Evolutionary conservation across 2,888 invertebrate genomes (phyloP).

Genomic region (Oscheius sp.): DNA sequence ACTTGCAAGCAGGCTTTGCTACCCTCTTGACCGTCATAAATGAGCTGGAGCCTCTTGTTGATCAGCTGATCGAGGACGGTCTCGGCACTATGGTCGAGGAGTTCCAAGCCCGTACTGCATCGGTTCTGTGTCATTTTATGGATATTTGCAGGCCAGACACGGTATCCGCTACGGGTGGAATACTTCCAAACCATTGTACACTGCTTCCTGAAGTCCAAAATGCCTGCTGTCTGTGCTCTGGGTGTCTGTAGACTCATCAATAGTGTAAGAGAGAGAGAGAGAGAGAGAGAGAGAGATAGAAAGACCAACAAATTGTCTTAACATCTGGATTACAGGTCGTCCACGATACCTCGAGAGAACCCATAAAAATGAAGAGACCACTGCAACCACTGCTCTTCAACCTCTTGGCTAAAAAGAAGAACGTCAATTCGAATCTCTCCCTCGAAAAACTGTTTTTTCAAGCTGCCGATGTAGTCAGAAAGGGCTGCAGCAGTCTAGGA

Average conservation of each 20-base stretch:
- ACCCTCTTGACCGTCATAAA: not conserved
- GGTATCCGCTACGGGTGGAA: not conserved
- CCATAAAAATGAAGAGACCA: not conserved
- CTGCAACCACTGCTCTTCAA: constrained; percentile 16
- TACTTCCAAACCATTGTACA: constrained; percentile 6
- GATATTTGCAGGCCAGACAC: not conserved
- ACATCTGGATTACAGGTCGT: not conserved
- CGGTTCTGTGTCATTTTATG: not conserved
- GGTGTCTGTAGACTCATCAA: constrained; percentile 11
- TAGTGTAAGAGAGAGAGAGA: not conserved
- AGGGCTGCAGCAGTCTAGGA: not conserved
- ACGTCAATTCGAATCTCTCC: constrained; percentile 4
- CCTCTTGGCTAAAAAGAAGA: constrained; percentile 3
- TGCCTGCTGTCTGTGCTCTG: not conserved
- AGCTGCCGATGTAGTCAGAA: constrained; percentile 12
- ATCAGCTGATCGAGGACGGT: constrained; percentile 12
- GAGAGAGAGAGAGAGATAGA: too few relatives aligned
- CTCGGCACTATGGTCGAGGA: not conserved
- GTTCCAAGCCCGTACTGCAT: not conserved
- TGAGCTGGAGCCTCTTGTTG: not conserved
- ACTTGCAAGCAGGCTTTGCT: not conserved
- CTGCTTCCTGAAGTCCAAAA: not conserved
- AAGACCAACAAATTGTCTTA: too few relatives aligned
- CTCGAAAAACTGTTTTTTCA: constrained; percentile 8
- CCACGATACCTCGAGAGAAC: not conserved